Base-by-base conservation (phyloP, 2,797 vertebrate genomes). In the Triplophysa yarkandensis region DNA sequence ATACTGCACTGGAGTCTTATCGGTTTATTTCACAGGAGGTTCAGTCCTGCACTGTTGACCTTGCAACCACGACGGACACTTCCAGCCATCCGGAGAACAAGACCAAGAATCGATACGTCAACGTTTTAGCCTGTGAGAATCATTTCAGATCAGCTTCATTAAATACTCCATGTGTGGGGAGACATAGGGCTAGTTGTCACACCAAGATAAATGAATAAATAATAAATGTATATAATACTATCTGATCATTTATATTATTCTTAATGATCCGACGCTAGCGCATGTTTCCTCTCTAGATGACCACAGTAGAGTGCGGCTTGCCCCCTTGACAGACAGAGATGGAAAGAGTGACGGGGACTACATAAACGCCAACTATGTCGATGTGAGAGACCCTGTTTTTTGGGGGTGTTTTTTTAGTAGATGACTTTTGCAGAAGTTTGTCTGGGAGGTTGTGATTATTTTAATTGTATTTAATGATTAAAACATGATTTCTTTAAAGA, bases 351-450 rank as follows among this genome's bases (percentile, higher is more conserved):
- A 91, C 21, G 80, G 78, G 11, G 96, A 99, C 85, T 98, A 98
- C 83, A 98, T 98, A 82, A 98, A 98, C 82, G 98, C 96, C 36
- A 99, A 97, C 90, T 98, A 93, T 0, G 94, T 99, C 6, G 95
- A 99, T 68, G 98, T 99, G 90, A 94, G 96, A 82, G 66, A 2
- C 41, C n/a, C 27, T 28, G 61, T 10, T 25, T 60, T 52, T 61
- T 21, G n/a, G n/a, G n/a, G n/a, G n/a, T 61, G n/a, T 39, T n/a
- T 10, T 61, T 34, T 39, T 61, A 21, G 32, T 50, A 66, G 25
- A 6, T 34, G 13, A 13, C 28, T 63, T 19, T 32, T 14, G 30
- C 9, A 10, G 30, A 34, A 61, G 21, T 7, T 6, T 61, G 61
- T 30, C 44, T 3, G 27, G n/a, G 36, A 36, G 21, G 32, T 43